Conservation (phyloP, 2,888 invertebrate genomes). For the Scaptomyza parva region DNA sequence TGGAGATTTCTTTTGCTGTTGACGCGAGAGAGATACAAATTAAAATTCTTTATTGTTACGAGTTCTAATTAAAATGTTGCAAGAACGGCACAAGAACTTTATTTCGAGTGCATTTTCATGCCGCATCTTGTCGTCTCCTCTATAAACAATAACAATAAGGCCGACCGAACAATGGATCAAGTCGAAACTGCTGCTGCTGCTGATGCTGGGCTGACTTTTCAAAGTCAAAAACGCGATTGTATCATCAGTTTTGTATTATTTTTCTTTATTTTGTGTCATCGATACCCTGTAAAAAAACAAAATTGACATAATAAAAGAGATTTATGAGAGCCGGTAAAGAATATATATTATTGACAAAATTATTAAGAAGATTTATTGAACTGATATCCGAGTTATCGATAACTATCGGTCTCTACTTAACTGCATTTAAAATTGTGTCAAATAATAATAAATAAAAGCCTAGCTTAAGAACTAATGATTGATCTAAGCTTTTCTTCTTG, state of each 20-base stretch:
- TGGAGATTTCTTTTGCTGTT: conserved; percentile 64
- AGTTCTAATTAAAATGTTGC: conserved; percentile 22
- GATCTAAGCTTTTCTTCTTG: too few species aligned
- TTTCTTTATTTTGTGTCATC: conserved; percentile 13
- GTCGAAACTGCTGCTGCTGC: conserved; percentile 28
- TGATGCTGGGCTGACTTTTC: conserved; percentile 69
- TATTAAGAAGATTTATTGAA: too few species aligned
- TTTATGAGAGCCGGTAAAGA: too few species aligned
- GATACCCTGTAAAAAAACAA: conserved; percentile 1
- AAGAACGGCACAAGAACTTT: conserved; percentile 42
- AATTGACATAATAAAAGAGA: neutral
- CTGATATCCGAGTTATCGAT: too few species aligned
- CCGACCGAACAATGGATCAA: conserved; percentile 65
- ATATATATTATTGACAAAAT: too few species aligned
- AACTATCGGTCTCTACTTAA: too few species aligned
- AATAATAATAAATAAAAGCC: too few species aligned
- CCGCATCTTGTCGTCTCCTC: conserved; percentile 28
- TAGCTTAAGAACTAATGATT: too few species aligned
- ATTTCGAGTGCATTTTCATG: conserved; percentile 66
- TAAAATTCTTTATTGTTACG: neutral
- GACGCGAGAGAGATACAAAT: neutral
- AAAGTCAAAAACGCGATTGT: conserved; percentile 82
- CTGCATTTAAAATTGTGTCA: too few species aligned
- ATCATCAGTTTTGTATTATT: conserved; percentile 64
- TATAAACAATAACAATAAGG: conserved; percentile 70